Conservation (phyloP, 2,888 invertebrate species). For the Cinara cedri region DNA sequence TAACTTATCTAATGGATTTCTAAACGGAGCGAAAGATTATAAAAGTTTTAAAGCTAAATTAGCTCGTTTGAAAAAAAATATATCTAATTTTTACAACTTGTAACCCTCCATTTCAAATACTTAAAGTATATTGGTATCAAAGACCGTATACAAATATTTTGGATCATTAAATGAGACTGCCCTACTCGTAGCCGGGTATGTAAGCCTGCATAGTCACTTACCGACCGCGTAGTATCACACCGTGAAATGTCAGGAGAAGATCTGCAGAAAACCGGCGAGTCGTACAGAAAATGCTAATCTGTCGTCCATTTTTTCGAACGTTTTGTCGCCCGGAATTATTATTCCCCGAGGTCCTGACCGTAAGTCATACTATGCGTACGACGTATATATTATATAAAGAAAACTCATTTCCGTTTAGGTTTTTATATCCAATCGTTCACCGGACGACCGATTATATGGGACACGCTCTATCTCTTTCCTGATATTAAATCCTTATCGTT, state of each 20-base stretch:
- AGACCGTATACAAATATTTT: too few species aligned
- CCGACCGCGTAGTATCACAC: not conserved
- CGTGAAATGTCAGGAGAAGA: not conserved
- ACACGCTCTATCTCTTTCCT: not conserved
- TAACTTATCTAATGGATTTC: too few species aligned
- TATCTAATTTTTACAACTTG: too few species aligned
- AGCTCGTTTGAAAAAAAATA: too few species aligned
- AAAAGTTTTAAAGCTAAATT: too few species aligned
- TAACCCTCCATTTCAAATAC: too few species aligned
- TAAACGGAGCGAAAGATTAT: too few species aligned
- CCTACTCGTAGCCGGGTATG: too few species aligned
- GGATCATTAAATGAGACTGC: too few species aligned
- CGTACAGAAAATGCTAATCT: not conserved
- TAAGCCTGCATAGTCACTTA: too few species aligned
- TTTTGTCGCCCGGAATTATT: not conserved
- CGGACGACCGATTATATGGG: too few species aligned
- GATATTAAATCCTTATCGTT: conserved; percentile 28
- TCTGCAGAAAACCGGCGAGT: not conserved
- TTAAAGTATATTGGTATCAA: too few species aligned
- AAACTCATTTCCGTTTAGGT: conserved; percentile 28
- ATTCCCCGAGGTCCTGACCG: conserved; percentile 7
- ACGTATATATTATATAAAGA: not conserved
- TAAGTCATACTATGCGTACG: not conserved
- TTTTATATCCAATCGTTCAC: conserved; percentile 20
- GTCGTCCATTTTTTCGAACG: not conserved